Evolutionary conservation across 2,113 vertebrate genomes (phyloP).

Genomic region (Callionymus lyra): DNA sequence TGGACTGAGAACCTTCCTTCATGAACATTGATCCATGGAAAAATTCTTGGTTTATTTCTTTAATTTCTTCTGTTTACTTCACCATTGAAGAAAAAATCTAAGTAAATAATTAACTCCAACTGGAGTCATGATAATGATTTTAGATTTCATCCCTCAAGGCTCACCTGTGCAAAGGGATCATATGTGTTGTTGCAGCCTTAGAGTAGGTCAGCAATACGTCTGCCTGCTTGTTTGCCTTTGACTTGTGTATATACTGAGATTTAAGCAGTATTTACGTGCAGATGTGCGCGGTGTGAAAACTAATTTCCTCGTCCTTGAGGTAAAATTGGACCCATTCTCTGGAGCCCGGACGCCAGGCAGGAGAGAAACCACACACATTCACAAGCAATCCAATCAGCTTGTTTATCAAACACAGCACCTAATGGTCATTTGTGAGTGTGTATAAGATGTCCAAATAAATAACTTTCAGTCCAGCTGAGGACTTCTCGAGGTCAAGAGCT

Average conservation of each 20-base stretch:
- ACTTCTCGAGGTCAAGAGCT: constrained; percentile 60
- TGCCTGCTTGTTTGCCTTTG: constrained; percentile 13
- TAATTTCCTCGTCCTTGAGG: constrained; percentile 50
- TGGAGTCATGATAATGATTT: no score
- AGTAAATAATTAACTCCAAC: no score
- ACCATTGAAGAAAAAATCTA: no score
- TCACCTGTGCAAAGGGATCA: no score
- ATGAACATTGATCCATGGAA: no score
- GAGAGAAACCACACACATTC: constrained; percentile 59
- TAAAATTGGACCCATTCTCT: constrained; percentile 37
- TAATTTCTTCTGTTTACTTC: no score
- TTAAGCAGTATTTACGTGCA: constrained; percentile 6
- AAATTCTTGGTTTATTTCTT: no score
- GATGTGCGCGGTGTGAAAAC: constrained; percentile 10
- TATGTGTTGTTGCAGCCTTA: no score
- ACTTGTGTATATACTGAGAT: constrained; percentile 9
- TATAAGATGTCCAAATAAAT: constrained; percentile 67
- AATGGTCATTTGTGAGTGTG: constrained; percentile 69
- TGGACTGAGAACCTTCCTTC: no score
- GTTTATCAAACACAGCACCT: constrained; percentile 72
- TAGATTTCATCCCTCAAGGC: no score
- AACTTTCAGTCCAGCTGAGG: constrained; percentile 48
- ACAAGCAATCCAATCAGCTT: constrained; percentile 70
- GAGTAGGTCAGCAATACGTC: background rate
- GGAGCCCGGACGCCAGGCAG: constrained; percentile 46